Percentiles rank a stretch among this genome's conserved stretches.
Evolutionary conservation across 1,140 invertebrate genomes (phyloP).

Genomic region (Hesperophylax magnus): DNA sequence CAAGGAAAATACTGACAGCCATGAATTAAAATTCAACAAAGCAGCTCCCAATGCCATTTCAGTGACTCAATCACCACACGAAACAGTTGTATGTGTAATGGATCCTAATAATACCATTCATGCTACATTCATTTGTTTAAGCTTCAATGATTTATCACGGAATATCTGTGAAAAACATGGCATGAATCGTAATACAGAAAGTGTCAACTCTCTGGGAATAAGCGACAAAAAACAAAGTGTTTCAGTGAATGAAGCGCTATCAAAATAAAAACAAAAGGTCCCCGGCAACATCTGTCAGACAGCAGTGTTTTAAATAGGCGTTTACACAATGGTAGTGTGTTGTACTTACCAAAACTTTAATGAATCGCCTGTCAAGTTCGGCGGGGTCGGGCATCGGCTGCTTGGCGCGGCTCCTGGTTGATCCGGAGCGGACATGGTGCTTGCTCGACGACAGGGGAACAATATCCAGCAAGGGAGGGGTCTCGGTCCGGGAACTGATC

Average conservation of each 20-base stretch:
- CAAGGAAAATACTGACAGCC: too few relatives aligned
- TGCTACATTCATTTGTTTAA: too few relatives aligned
- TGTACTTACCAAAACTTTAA: conserved; percentile 92
- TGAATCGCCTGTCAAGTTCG: conserved; percentile 92
- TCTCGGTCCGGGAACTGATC: conserved; percentile 67
- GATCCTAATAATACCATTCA: too few relatives aligned
- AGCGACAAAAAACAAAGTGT: not conserved
- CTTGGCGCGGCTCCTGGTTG: conserved; percentile 81
- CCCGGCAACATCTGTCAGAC: conserved; percentile 25
- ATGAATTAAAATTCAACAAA: too few relatives aligned
- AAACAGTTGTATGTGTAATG: too few relatives aligned
- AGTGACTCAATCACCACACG: too few relatives aligned
- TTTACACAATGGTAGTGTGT: not conserved
- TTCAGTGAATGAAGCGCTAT: not conserved
- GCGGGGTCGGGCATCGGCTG: conserved; percentile 90
- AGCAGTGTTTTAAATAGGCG: conserved; percentile 8
- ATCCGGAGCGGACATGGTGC: conserved; percentile 78
- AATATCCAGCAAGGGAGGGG: conserved; percentile 67
- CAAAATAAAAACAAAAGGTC: conserved; percentile 33
- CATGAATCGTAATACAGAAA: too few relatives aligned
- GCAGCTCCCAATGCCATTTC: too few relatives aligned
- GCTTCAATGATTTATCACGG: too few relatives aligned
- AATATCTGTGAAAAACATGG: too few relatives aligned
- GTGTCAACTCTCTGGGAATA: too few relatives aligned
- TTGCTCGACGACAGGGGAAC: conserved; percentile 63